These are phyloP conservation scores for Opisthocomus hoazin DNA, from an alignment of 2,113 vertebrate genomes.

Conservation along the genomic window DNA sequence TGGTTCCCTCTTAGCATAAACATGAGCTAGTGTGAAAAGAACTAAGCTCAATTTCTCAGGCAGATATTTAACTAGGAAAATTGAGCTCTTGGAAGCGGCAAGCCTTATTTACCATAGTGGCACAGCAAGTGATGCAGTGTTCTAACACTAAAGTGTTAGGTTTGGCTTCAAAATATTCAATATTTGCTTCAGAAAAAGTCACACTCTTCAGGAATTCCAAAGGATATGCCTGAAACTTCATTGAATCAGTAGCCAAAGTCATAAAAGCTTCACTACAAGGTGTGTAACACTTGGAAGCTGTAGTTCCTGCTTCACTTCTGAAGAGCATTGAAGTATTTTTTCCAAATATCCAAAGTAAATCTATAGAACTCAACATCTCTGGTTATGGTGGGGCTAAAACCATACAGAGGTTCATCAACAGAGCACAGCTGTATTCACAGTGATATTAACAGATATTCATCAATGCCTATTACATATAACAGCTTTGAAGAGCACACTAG, in stretches of 20 bases:
- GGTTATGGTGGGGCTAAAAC: not conserved
- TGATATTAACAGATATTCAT: not conserved
- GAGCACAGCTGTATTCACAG: not conserved
- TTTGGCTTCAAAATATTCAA: not conserved
- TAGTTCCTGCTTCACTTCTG: not conserved
- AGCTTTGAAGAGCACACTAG: not conserved
- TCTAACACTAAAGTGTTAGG: not conserved
- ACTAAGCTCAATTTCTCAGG: not conserved
- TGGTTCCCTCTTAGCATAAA: not conserved
- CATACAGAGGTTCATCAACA: not conserved
- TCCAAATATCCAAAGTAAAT: not conserved
- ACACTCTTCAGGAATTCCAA: not conserved
- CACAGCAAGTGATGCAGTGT: not conserved
- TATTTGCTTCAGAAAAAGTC: not conserved
- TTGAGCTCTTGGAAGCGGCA: not conserved
- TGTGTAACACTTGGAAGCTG: not conserved
- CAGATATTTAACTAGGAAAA: not conserved
- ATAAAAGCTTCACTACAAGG: not conserved
- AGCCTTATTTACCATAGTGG: not conserved
- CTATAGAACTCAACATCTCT: not conserved
- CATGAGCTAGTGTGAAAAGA: not conserved
- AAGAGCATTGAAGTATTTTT: not conserved
- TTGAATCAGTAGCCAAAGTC: not conserved
- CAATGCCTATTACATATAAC: no score
- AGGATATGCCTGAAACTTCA: not conserved